phyloP scores from a whole-genome alignment of 1,140 invertebrate genomes.

The Chionoecetes opilio region DNA sequence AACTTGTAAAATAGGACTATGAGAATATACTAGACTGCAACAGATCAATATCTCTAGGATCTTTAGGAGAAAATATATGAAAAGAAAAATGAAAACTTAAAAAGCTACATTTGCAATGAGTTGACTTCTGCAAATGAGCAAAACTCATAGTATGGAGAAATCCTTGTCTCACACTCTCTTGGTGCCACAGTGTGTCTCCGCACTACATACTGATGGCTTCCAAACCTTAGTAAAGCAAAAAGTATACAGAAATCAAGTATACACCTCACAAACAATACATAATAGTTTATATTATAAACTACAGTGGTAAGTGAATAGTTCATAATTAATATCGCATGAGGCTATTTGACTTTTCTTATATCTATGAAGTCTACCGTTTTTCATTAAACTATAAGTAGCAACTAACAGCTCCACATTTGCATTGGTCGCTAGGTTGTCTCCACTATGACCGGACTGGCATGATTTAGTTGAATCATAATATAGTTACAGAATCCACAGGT shows the following conservation, averaged over 20 bases:
- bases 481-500: slow-evolving; percentile 53
- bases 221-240: not conserved
- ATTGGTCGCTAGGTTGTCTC: slow-evolving; percentile 50
- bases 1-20: too few relatives aligned
- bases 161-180: not conserved
- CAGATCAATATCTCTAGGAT: not conserved
- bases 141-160: not conserved
- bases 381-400: slow-evolving; percentile 36
- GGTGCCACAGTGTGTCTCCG: not conserved
- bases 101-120: too few relatives aligned
- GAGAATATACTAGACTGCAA: not conserved
- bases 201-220: not conserved
- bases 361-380: slow-evolving; percentile 38
- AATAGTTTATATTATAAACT: too few relatives aligned
- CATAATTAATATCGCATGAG: slow-evolving; percentile 45
- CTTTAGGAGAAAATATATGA: not conserved
- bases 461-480: slow-evolving; percentile 53
- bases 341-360: slow-evolving; percentile 46
- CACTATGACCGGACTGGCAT: slow-evolving; percentile 72
- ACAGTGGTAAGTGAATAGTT: not conserved
- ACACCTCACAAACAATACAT: not conserved
- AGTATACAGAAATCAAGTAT: slow-evolving; percentile 6
- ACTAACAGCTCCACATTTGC: slow-evolving; percentile 48
- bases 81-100: too few relatives aligned
- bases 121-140: too few relatives aligned